These are phyloP conservation scores for Drosophila auraria DNA, from an alignment of 1,140 invertebrate genomes.

Conservation along the genomic window DNA sequence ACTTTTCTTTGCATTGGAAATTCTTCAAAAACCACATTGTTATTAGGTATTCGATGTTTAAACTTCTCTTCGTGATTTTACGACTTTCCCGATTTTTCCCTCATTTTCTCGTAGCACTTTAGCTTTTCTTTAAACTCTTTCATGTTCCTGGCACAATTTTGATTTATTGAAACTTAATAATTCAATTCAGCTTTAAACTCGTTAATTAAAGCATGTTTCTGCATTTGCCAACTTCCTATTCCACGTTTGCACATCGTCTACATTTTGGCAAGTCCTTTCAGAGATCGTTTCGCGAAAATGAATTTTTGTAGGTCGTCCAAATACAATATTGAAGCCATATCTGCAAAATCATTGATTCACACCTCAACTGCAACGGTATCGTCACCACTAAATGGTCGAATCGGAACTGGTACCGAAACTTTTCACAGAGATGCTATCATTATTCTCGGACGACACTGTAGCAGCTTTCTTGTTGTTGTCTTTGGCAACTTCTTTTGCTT, in stretches of 20 bases:
- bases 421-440: too few relatives aligned
- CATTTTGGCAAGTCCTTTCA: background rate
- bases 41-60: too few relatives aligned
- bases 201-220: background rate
- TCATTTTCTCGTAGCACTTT: background rate
- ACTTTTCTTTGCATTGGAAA: too few relatives aligned
- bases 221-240: background rate
- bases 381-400: too few relatives aligned
- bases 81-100: too few relatives aligned
- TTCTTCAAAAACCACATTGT: too few relatives aligned
- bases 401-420: too few relatives aligned
- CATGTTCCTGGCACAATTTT: background rate
- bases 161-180: background rate
- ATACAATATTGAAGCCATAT: slow-evolving; percentile 17
- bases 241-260: too few relatives aligned
- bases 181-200: background rate
- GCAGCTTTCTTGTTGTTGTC: too few relatives aligned
- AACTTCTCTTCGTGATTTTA: background rate
- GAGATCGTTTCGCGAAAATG: background rate
- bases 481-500: too few relatives aligned
- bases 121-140: background rate
- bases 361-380: slow-evolving; percentile 12
- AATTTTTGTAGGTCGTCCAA: slow-evolving; percentile 32
- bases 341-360: slow-evolving; percentile 20
- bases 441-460: too few relatives aligned